phyloP scores from a whole-genome alignment of 2,113 vertebrate genomes.

The Amazona guildingii region DNA sequence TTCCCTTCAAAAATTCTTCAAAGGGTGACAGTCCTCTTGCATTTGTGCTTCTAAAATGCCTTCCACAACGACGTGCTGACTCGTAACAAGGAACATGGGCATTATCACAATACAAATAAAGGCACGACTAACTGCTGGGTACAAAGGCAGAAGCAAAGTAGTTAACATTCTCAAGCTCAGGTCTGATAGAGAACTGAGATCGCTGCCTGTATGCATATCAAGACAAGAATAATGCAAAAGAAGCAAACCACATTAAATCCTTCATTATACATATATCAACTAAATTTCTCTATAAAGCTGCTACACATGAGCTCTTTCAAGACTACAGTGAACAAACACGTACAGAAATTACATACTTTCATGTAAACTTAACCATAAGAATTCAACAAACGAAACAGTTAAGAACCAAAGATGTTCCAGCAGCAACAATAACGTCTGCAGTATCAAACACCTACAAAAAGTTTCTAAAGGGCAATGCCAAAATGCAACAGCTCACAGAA shows the following conservation, averaged over 20 bases:
- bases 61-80: not conserved
- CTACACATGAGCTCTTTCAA: not conserved
- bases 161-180: not conserved
- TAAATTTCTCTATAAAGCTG: not conserved
- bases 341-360: not conserved
- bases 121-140: not conserved
- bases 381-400: not conserved
- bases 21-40: not conserved
- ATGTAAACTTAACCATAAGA: not conserved
- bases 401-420: not conserved
- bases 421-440: not conserved
- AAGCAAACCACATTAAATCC: not conserved
- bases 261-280: not conserved
- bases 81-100: not conserved
- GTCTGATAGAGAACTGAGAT: not conserved
- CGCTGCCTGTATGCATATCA: not conserved
- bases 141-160: not conserved
- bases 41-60: not conserved
- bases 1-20: not conserved
- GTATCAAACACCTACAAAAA: not conserved
- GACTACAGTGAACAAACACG: not conserved
- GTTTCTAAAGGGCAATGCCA: not conserved
- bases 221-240: not conserved
- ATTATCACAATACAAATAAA: constrained; percentile 11
- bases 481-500: not conserved